phyloP scores from a whole-genome alignment of 2,113 vertebrate species.

The Lasiurus borealis region DNA sequence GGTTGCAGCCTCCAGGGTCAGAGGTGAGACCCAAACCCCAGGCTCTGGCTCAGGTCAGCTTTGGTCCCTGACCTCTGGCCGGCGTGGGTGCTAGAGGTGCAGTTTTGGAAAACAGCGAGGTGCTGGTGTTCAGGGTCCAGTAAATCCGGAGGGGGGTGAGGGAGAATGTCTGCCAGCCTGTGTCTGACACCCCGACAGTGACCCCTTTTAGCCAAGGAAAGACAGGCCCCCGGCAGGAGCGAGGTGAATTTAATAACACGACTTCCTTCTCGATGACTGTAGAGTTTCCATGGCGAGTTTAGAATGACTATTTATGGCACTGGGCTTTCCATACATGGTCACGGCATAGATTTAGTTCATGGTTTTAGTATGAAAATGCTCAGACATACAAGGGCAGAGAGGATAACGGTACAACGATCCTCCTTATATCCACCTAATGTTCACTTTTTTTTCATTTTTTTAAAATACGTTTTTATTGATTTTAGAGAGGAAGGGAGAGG shows the following conservation, averaged over 20 bases:
- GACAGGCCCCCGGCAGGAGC: background rate
- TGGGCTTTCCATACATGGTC: background rate
- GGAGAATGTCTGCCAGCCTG: background rate
- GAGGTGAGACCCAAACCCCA: background rate
- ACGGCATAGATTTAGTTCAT: background rate
- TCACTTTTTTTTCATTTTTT: background rate
- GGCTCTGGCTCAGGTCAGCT: background rate
- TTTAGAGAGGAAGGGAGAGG: too few relatives aligned
- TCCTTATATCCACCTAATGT: background rate
- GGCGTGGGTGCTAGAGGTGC: background rate
- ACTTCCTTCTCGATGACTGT: background rate
- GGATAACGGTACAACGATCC: background rate
- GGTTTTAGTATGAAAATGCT: background rate
- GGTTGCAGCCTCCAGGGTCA: background rate
- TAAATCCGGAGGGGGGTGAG: background rate
- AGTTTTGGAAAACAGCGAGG: background rate
- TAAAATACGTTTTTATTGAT: too few relatives aligned
- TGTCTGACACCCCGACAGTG: background rate
- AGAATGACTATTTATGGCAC: background rate
- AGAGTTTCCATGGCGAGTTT: background rate
- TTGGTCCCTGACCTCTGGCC: background rate
- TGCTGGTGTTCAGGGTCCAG: background rate
- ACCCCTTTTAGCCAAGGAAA: background rate
- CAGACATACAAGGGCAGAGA: background rate
- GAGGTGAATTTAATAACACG: background rate